phyloP scores from a whole-genome alignment of 64 coral and sea anemone genomes.

The Hydrozoanthus tunicans region DNA sequence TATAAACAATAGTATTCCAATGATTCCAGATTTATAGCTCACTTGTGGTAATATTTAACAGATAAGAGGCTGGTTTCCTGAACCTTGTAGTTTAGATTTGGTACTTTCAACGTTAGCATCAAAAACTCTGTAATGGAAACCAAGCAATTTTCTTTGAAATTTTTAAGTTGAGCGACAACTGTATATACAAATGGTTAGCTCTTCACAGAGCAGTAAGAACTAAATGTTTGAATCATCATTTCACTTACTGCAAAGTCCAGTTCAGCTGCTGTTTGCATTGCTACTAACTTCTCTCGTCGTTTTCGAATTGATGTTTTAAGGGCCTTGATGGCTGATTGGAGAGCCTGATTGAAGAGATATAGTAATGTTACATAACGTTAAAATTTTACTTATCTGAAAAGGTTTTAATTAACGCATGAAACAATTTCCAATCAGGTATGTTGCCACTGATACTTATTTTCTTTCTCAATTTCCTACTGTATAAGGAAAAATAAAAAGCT shows the following conservation, averaged over 20 bases:
- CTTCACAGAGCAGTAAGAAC: too few species aligned
- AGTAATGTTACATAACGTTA: background rate
- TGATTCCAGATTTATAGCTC: background rate
- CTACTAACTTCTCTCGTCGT: slow-evolving; percentile 86
- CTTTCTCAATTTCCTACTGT: too few species aligned
- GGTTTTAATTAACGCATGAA: background rate
- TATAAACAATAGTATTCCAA: background rate
- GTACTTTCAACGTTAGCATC: background rate
- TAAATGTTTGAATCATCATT: background rate
- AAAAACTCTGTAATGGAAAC: too few species aligned
- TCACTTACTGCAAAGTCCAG: slow-evolving; percentile 79
- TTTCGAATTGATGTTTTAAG: slow-evolving; percentile 72
- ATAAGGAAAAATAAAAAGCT: too few species aligned
- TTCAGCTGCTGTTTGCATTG: slow-evolving; percentile 91
- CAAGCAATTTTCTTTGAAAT: too few species aligned
- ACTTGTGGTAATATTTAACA: too few species aligned
- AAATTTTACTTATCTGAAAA: background rate
- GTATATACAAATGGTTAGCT: too few species aligned
- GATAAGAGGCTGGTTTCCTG: background rate
- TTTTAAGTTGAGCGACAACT: too few species aligned
- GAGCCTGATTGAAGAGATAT: slow-evolving; percentile 56
- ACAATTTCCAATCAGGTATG: too few species aligned
- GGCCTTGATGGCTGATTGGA: slow-evolving; percentile 83
- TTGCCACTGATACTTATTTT: too few species aligned
- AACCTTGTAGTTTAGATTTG: background rate